Evolutionary conservation across 1,140 invertebrate species (phyloP).

Genomic region (Zaprionus tsacasi): DNA sequence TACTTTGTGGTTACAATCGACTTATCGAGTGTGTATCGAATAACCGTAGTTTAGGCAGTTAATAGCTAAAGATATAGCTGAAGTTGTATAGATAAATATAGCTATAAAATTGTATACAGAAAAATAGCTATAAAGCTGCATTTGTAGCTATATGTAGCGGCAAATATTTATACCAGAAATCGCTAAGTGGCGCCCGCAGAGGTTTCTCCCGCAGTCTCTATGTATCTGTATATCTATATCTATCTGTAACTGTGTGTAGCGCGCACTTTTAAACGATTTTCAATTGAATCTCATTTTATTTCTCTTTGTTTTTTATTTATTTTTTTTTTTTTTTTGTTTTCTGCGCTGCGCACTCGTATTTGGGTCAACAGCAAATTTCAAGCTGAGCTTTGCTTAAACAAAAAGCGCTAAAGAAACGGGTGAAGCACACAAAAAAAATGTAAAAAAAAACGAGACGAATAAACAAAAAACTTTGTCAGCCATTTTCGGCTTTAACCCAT

Average conservation of each 20-base stretch:
- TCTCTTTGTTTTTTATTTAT: constrained; percentile 33
- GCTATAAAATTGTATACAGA: neutral
- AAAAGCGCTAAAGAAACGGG: constrained; percentile 25
- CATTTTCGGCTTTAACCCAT: constrained; percentile 39
- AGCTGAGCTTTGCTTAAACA: constrained; percentile 69
- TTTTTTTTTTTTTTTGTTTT: too few species aligned
- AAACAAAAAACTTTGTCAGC: constrained; percentile 42
- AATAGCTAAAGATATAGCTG: neutral
- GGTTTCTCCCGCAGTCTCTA: constrained; percentile 6
- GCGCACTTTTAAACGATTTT: constrained; percentile 46
- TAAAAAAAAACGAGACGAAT: constrained; percentile 4
- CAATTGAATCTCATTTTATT: constrained; percentile 46
- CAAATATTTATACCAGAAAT: neutral
- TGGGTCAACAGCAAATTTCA: constrained; percentile 73
- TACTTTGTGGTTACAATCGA: constrained; percentile 3
- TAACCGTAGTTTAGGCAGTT: neutral
- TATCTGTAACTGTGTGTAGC: constrained; percentile 18
- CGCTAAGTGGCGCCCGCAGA: constrained; percentile 24
- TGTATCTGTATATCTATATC: neutral
- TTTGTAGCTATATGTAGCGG: neutral
- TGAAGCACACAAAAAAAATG: constrained; percentile 2
- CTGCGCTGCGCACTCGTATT: constrained; percentile 58
- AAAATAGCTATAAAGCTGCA: neutral
- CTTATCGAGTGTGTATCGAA: neutral
- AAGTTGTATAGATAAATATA: neutral